Base-by-base conservation (phyloP, 1,140 invertebrate genomes). In the Drosophila ohnishii region DNA sequence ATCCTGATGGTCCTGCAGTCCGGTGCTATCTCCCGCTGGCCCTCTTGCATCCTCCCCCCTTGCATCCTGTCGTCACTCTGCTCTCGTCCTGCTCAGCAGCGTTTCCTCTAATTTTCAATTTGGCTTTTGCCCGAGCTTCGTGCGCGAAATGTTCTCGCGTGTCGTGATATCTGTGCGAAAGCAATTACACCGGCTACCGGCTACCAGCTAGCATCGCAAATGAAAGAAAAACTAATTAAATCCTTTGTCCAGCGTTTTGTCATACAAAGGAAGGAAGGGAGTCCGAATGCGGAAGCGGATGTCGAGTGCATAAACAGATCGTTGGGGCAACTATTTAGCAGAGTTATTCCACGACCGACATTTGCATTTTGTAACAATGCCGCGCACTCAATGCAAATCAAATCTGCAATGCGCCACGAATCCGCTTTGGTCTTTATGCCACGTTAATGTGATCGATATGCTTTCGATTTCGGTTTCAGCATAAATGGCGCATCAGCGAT, bases 221-320 rank as follows among this genome's bases (percentile, higher is more conserved):
- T 87, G 80, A 87, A 87, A 87, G 84, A 88, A 87, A 87, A 87
- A 87, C 84, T 87, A 87, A 87, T 87, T 87, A 87, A 87, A 88
- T 88, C 84, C 84, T 87, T 87, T 87, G 84, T 88, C 80, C 80
- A 72, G 66, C 62, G 56, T 78, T 78, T 78, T 72, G 74, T 78
- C 58, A 45, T 63, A 57, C 48, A 77, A 77, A 57, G 45, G 25
- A 45, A n/a, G 34, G n/a, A 11, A 40, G 22, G 28, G 39, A 45
- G 50, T 53, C 13, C 13, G 50, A 22, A 35, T 37, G 9, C 50
- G 32, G 11, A 19, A 19, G 28, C 28, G 48, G 2, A 19, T 37
- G 22, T 13, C 13, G 10, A 42, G 47, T 61, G 25, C 51, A 59
- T 71, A 71, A 71, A 71, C 30, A 71, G 69, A 71, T 40, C 64